These are phyloP conservation scores for Tipula lateralis DNA, from an alignment of 2,888 invertebrate genomes.

Conservation along the genomic window DNA sequence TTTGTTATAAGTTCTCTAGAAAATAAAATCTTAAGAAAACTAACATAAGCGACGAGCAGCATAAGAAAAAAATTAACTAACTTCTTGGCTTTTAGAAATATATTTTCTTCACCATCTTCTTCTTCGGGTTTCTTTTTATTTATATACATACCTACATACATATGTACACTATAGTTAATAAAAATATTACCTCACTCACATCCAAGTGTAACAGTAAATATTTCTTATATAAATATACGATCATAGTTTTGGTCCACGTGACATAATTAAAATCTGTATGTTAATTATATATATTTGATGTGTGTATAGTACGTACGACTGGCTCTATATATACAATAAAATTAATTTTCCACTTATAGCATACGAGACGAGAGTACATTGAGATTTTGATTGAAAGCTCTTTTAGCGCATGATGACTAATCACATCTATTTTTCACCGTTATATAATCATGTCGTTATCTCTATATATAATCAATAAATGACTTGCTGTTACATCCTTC, in stretches of 20 bases:
- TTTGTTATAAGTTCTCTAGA: not conserved
- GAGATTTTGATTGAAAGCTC: slow-evolving; percentile 13
- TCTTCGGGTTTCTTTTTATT: not conserved
- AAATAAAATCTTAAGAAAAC: not conserved
- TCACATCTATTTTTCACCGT: slow-evolving; percentile 24
- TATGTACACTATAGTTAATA: not conserved
- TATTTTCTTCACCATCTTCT: not conserved
- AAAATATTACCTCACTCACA: slow-evolving; percentile 15
- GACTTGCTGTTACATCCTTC: slow-evolving; percentile 24
- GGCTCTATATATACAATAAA: not conserved
- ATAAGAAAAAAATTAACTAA: not conserved
- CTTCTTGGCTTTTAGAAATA: not conserved
- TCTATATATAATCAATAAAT: slow-evolving; percentile 2
- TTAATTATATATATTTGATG: not conserved
- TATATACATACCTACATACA: not conserved
- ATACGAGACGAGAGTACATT: not conserved
- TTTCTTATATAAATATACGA: not conserved
- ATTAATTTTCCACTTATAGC: not conserved
- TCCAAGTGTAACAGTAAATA: not conserved
- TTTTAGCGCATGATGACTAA: slow-evolving; percentile 24
- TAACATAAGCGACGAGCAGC: slow-evolving; percentile 1
- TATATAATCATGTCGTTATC: slow-evolving; percentile 24
- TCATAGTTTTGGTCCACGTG: slow-evolving; percentile 3
- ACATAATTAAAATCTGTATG: not conserved
- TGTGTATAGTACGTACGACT: not conserved